These are phyloP conservation scores for Philhelius pedissequus DNA, from an alignment of 2,888 invertebrate species.

Conservation along the genomic window DNA sequence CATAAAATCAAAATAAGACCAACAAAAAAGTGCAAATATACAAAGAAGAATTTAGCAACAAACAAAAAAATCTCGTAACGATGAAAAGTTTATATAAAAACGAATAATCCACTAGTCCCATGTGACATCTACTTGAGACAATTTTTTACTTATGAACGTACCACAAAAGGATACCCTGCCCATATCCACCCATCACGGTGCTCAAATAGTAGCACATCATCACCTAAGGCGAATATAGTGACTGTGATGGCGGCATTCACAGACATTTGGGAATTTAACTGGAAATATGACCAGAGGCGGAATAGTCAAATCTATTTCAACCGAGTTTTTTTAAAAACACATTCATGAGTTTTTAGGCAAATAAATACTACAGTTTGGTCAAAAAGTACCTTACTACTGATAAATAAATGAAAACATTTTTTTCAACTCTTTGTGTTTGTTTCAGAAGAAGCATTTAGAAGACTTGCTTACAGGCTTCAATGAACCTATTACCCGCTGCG, in stretches of 20 bases:
- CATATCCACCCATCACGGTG: background rate
- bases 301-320: background rate
- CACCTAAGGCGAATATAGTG: slow-evolving; percentile 26
- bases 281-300: background rate
- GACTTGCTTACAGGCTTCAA: no score
- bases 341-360: no score
- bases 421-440: no score
- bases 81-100: slow-evolving; percentile 19
- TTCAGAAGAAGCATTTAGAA: no score
- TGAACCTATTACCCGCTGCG: no score
- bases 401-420: no score
- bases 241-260: slow-evolving; percentile 27
- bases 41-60: background rate
- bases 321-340: no score
- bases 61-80: slow-evolving; percentile 29
- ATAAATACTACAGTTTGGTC: no score
- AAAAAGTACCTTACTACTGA: no score
- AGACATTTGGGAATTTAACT: slow-evolving; percentile 41
- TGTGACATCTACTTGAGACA: slow-evolving; percentile 49
- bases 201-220: slow-evolving; percentile 9
- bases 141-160: background rate
- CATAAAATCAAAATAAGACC: background rate
- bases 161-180: slow-evolving; percentile 17
- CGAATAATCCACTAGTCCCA: background rate
- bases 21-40: background rate